Percentiles rank a stretch among this genome's conserved stretches.
Conservation (phyloP, 2,113 vertebrate genomes). For the Megaleporinus macrocephalus region DNA sequence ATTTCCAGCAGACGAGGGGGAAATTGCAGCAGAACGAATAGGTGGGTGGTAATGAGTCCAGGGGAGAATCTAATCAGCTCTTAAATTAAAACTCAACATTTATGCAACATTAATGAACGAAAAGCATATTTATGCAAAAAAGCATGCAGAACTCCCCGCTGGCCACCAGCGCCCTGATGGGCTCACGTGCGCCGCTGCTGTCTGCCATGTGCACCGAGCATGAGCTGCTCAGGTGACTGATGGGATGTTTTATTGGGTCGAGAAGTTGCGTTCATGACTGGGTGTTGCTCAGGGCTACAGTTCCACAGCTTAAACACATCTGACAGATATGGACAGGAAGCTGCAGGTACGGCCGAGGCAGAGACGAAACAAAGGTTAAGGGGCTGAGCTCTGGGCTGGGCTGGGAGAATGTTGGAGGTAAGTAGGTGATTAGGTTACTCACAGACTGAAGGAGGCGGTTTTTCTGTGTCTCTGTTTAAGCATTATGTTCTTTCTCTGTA, state of each 20-base stretch:
- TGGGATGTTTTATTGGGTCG: slow-evolving; percentile 26
- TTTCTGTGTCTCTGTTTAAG: background rate
- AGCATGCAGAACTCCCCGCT: background rate
- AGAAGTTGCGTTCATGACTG: slow-evolving; percentile 13
- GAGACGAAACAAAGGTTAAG: slow-evolving; percentile 31
- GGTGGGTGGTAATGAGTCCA: slow-evolving; percentile 73
- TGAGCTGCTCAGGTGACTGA: slow-evolving; percentile 25
- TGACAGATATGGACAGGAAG: slow-evolving; percentile 47
- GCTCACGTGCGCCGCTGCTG: slow-evolving; percentile 24
- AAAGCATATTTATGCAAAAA: slow-evolving; percentile 53
- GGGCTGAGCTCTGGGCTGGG: background rate
- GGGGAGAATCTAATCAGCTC: slow-evolving; percentile 73
- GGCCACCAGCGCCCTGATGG: slow-evolving; percentile 10
- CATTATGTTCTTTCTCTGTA: background rate
- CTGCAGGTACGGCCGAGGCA: slow-evolving; percentile 18
- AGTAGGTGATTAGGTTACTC: slow-evolving; percentile 16
- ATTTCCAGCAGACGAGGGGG: slow-evolving; percentile 55
- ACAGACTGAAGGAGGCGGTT: background rate
- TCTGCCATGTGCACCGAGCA: slow-evolving; percentile 31
- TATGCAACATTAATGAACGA: slow-evolving; percentile 78
- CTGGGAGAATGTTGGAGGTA: slow-evolving; percentile 22
- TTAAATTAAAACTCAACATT: slow-evolving; percentile 73
- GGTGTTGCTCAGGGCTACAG: slow-evolving; percentile 1
- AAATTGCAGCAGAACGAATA: slow-evolving; percentile 65
- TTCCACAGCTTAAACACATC: slow-evolving; percentile 38